Evolutionary conservation across 2,113 vertebrate species (phyloP), one percentile per base, ranked within the genome.

Genomic region (Terrapene triunguis): DNA sequence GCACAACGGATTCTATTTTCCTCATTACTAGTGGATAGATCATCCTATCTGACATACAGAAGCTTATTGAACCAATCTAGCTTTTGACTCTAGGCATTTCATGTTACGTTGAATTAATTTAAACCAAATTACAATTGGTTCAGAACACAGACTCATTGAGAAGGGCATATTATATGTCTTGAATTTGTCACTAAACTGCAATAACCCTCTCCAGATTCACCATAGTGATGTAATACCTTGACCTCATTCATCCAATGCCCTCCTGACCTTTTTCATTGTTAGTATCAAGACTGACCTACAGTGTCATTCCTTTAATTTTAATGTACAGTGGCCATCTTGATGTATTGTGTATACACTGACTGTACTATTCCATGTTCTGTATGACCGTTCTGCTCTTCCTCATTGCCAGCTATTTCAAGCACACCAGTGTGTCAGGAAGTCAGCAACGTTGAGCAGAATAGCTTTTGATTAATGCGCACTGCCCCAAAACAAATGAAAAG

Each of bases 131-230:
- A 54, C 72, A 65, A 50, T 24, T 35, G 48, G 57, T 82, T 96
- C 82, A 91, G 74, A 94, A 91, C 84, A 54, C 1, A 42, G 83
- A 24, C 82, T 89, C 14, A 1, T 87, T 85, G 88, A 93, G 76
- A 91, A 96, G 90, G 88, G 83, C 94, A 50, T 72, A 5, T 24
- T 69, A 53, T 91, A 85, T 82, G 69, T 84, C 89, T 88, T 95
- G 82, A 42, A 80, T 74, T 95, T 96, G 98, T 98, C 98, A 96
- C 98, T 98, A 98, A 98, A 98, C 98, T 98, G 98, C 98, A 97
- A 16, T 95, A 47, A 90, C 69, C 17, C 25, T 93, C 59, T 72
- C 82, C 6, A 11, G 80, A 14, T 80, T 96, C 84, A 91, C 94
- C 91, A 27, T 81, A 89, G 93, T 80, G 85, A n/a, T 89, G 91